Evolutionary conservation across 2,888 invertebrate genomes (phyloP).

Genomic region (Heliconius cydno): DNA sequence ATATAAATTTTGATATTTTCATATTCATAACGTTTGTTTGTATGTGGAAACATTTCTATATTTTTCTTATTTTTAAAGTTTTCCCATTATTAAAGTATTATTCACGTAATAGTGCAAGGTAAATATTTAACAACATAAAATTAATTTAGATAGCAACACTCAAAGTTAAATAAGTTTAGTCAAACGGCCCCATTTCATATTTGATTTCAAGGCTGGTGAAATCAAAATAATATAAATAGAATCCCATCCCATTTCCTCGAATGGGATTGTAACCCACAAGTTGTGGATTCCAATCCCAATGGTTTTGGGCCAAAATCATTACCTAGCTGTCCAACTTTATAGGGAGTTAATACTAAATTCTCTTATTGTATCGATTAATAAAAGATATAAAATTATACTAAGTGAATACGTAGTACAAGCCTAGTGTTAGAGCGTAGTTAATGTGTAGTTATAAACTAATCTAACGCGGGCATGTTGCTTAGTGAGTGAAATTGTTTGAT

Average conservation of each 20-base stretch:
- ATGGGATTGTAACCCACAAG: background rate
- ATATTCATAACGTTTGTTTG: background rate
- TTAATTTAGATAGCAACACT: no score
- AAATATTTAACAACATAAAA: no score
- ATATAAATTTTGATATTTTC: background rate
- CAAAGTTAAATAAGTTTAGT: no score
- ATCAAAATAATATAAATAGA: background rate
- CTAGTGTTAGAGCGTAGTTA: slow-evolving; percentile 5
- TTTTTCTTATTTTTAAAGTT: no score
- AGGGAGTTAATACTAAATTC: no score
- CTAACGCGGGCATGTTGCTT: slow-evolving; percentile 23
- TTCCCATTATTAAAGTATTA: background rate
- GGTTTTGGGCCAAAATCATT: no score
- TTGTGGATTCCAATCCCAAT: no score
- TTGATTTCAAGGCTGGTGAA: no score
- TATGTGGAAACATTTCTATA: background rate
- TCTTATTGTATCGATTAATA: no score
- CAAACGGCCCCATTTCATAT: no score
- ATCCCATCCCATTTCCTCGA: background rate
- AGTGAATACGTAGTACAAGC: background rate
- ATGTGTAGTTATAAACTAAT: slow-evolving; percentile 28
- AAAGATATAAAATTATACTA: background rate
- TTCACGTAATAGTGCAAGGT: background rate
- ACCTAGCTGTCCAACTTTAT: no score
- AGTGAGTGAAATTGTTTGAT: slow-evolving; percentile 22